Conservation (phyloP, 2,113 vertebrate species). For the Cinclus mexicanus region DNA sequence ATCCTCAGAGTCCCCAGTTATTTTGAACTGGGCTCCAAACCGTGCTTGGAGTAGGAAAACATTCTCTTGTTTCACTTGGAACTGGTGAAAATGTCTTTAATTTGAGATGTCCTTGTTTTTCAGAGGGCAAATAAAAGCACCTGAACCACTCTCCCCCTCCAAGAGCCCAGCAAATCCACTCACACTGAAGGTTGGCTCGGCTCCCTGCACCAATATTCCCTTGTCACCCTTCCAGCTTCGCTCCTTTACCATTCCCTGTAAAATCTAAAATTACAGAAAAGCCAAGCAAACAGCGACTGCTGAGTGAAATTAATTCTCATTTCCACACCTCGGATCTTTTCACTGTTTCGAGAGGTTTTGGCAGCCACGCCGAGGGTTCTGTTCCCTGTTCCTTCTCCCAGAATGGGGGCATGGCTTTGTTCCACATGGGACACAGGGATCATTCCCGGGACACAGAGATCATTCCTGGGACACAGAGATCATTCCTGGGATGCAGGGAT, state of each 20-base stretch:
- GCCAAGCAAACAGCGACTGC: neutral
- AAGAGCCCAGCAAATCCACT: neutral
- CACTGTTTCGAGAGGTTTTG: neutral
- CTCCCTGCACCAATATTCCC: neutral
- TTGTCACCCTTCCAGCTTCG: neutral
- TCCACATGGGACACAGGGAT: neutral
- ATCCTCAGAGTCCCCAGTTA: neutral
- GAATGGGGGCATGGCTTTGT: neutral
- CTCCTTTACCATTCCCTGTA: neutral
- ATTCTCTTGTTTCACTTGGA: neutral
- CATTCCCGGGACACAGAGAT: neutral
- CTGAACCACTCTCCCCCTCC: neutral
- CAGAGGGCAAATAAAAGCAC: neutral
- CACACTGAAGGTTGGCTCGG: neutral
- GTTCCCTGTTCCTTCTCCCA: neutral
- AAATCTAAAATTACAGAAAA: neutral
- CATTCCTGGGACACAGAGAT: neutral
- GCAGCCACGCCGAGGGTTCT: neutral
- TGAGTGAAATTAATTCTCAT: neutral
- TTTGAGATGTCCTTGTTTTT: neutral
- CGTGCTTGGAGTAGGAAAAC: neutral
- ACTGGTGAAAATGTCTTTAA: neutral
- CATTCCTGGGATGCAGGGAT: neutral
- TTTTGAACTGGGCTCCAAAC: neutral
- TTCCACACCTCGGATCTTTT: neutral